These are phyloP conservation scores for Eupristina koningsbergeri DNA, from an alignment of 1,140 invertebrate genomes.

Conservation along the genomic window DNA sequence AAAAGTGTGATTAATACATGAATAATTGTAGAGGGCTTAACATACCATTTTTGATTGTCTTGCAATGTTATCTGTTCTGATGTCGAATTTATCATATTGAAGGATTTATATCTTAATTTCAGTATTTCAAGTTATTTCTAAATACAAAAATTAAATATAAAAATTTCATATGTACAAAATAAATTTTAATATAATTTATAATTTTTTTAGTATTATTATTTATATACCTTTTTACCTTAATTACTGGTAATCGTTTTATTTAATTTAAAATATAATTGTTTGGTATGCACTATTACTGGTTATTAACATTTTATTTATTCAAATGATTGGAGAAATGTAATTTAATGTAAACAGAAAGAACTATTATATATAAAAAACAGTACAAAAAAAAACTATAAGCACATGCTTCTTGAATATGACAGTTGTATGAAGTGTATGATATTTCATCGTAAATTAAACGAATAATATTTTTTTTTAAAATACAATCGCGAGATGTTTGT, in stretches of 20 bases:
- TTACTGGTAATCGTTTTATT: background rate
- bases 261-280: background rate
- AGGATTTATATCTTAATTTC: background rate
- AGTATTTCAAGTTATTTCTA: constrained; percentile 8
- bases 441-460: constrained; percentile 4
- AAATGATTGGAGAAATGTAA: background rate
- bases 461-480: background rate
- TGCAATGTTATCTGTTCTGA: background rate
- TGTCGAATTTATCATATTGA: background rate
- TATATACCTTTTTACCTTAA: background rate
- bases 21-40: constrained; percentile 27
- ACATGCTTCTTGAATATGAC: background rate
- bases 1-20: constrained; percentile 76
- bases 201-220: constrained; percentile 2
- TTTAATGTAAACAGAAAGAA: constrained; percentile 1
- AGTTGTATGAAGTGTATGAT: background rate
- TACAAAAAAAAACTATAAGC: no score
- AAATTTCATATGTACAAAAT: background rate
- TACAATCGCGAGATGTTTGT: background rate
- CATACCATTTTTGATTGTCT: background rate
- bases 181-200: background rate
- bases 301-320: constrained; percentile 30
- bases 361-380: no score
- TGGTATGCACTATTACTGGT: background rate
- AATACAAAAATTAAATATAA: constrained; percentile 7